These are phyloP conservation scores for Dexiosoma caninum DNA, from an alignment of 2,888 invertebrate genomes.

Conservation along the genomic window DNA sequence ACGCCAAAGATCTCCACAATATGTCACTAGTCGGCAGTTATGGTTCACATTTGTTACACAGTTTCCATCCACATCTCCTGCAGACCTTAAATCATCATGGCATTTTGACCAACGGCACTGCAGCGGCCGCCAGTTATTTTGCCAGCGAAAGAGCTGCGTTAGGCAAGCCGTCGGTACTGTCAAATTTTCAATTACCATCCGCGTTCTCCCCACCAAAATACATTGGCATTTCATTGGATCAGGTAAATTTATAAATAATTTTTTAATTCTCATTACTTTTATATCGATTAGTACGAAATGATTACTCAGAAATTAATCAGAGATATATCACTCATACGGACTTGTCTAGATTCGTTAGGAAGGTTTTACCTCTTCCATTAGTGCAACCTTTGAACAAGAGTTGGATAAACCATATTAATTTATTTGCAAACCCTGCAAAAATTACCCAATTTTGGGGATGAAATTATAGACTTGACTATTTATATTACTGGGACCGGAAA, in stretches of 20 bases:
- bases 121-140: slow-evolving; percentile 73
- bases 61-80: slow-evolving; percentile 85
- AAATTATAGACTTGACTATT: no score
- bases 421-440: no score
- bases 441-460: no score
- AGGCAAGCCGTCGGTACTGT: slow-evolving; percentile 80
- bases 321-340: no score
- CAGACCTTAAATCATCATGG: slow-evolving; percentile 82
- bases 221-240: slow-evolving; percentile 78
- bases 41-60: slow-evolving; percentile 84
- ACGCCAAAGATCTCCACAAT: slow-evolving; percentile 82
- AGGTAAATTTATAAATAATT: slow-evolving; percentile 70
- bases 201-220: slow-evolving; percentile 86
- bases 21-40: slow-evolving; percentile 83
- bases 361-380: no score
- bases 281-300: no score
- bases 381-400: no score
- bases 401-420: no score
- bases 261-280: no score
- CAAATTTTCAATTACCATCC: slow-evolving; percentile 84
- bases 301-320: no score
- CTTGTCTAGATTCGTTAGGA: no score
- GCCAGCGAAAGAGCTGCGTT: slow-evolving; percentile 78
- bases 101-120: slow-evolving; percentile 78
- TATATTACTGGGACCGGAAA: no score